These are phyloP conservation scores for Dasypolia templi DNA, from an alignment of 2,888 invertebrate genomes.

Conservation along the genomic window DNA sequence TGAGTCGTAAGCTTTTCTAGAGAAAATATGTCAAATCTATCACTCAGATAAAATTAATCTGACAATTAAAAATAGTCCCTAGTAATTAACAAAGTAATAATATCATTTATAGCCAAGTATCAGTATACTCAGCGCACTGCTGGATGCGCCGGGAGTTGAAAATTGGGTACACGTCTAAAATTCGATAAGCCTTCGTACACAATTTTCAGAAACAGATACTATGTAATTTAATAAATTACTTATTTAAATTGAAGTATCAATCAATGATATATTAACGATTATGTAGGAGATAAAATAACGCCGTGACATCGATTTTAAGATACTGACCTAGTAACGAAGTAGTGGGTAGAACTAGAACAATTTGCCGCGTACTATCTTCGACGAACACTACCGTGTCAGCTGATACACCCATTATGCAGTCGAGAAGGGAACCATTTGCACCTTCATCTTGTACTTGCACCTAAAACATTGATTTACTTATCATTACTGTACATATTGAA, in stretches of 20 bases:
- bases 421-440: slow-evolving; percentile 90
- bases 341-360: slow-evolving; percentile 96
- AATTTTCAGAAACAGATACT: neutral
- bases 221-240: neutral
- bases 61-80: no score
- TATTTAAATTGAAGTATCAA: neutral
- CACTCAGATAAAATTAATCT: no score
- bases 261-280: neutral
- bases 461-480: slow-evolving; percentile 83
- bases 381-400: slow-evolving; percentile 96
- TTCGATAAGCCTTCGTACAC: no score
- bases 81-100: no score
- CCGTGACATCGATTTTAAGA: neutral
- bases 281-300: neutral
- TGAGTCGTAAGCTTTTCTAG: no score
- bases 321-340: slow-evolving; percentile 92
- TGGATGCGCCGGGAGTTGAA: no score
- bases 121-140: no score
- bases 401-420: slow-evolving; percentile 96
- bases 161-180: no score
- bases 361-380: slow-evolving; percentile 95
- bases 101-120: no score
- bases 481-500: neutral
- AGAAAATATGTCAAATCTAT: no score
- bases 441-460: slow-evolving; percentile 91